Conservation (phyloP, 2,797 vertebrate genomes). For the Buceros bicornis region DNA sequence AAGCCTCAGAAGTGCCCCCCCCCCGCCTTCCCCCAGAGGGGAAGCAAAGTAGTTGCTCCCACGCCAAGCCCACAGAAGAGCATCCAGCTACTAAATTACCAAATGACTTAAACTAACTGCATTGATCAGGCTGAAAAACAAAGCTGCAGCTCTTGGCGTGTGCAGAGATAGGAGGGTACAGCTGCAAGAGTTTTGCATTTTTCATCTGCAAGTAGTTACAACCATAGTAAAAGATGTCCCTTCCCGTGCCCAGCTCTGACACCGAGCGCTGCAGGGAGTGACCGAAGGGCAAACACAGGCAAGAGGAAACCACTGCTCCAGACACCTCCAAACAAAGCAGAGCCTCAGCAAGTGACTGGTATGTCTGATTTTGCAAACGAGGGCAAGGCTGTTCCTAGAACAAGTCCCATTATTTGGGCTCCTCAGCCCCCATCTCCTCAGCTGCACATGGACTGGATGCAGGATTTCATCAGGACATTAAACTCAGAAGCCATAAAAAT, state of each 20-base stretch:
- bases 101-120: slow-evolving; percentile 4
- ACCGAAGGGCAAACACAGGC: fast-evolving
- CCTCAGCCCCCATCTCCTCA: not conserved
- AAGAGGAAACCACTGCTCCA: not conserved
- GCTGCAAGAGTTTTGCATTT: not conserved
- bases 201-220: not conserved
- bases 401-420: not conserved
- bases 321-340: not conserved
- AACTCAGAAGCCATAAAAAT: slow-evolving; percentile 45
- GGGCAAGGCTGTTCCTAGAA: slow-evolving; percentile 14
- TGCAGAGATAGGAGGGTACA: not conserved
- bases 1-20: not conserved
- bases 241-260: not conserved
- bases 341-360: not conserved
- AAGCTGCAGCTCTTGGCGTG: not conserved
- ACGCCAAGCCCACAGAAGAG: not conserved
- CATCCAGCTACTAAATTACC: slow-evolving; percentile 25
- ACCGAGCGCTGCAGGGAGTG: not conserved
- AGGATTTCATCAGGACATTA: slow-evolving; percentile 47
- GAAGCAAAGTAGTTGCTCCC: not conserved
- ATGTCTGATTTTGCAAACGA: not conserved
- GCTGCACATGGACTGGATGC: not conserved
- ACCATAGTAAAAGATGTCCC: not conserved
- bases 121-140: slow-evolving; percentile 13
- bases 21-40: not conserved